Base-by-base conservation (phyloP, 2,888 invertebrate genomes). In the Pseudococcus jackbeardsleyi region DNA sequence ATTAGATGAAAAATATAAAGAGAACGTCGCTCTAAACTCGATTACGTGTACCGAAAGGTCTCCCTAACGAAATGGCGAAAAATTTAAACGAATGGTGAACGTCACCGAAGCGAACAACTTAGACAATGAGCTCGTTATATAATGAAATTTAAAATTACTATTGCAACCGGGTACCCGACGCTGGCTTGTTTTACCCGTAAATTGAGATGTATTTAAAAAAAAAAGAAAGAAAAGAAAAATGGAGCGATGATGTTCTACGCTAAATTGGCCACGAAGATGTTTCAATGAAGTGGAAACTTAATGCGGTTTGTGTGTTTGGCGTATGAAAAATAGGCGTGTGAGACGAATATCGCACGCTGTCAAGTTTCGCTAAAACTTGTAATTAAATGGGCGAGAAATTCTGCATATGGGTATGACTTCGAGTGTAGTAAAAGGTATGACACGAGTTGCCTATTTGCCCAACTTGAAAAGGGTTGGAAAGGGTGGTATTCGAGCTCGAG, bases 81-180 rank as follows among this genome's bases (percentile, higher is more conserved):
- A 72, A 72, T 72, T 72, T 72, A 22, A 33, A 22, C 26, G 33
- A 33, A 72, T 72, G 33, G 22, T 26, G 11, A 72, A 72, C 68
- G 26, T 22, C 33, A 22, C 26, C 68, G 68, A 33, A 72, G 33
- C 68, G 68, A 72, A 33, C 33, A 72, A 72, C 22, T 72, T 26
- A 72, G 68, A 72, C 68, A 72, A 72, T 72, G 68, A 33, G 68
- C 68, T 72, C 68, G 68, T 72, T 72, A 72, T 15, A 72, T 72
- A 72, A 72, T 72, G 68, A 72, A 72, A 72, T 72, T 72, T 33
- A 26, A 72, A 72, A 72, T 33, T 72, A 72, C 26, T 72, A 72
- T 33, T 72, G 12, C 68, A 72, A 72, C 68, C 68, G 9, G n/a
- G 59, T 19, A 8, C 19, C 6, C 59, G n/a, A 1, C 46, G 8